These are phyloP conservation scores for Lasioglossum oenotherae DNA, from an alignment of 2,888 invertebrate genomes.

Conservation along the genomic window DNA sequence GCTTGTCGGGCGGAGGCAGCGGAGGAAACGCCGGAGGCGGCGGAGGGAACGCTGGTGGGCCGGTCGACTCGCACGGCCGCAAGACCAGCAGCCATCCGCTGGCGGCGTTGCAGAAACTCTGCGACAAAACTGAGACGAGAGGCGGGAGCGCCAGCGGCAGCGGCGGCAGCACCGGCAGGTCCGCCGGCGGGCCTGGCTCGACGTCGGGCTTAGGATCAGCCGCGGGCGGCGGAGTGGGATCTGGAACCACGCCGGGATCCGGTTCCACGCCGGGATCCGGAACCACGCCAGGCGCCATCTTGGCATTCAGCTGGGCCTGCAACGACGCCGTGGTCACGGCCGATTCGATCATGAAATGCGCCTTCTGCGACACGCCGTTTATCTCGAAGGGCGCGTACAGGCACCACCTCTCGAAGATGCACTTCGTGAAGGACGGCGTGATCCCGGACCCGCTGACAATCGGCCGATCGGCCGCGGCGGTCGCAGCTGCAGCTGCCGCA, in stretches of 20 bases:
- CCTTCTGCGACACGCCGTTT: constrained; percentile 97
- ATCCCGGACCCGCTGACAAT: constrained; percentile 89
- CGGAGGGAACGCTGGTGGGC: constrained; percentile 74
- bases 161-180: constrained; percentile 65
- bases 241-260: constrained; percentile 75
- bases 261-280: constrained; percentile 84
- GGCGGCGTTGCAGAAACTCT: constrained; percentile 97
- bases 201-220: constrained; percentile 81
- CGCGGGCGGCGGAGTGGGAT: constrained; percentile 81
- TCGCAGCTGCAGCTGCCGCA: constrained; percentile 78
- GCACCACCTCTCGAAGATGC: constrained; percentile 98
- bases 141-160: constrained; percentile 80
- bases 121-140: constrained; percentile 96
- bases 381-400: constrained; percentile 98
- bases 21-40: constrained; percentile 69
- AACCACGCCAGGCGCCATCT: constrained; percentile 92
- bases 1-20: constrained; percentile 87
- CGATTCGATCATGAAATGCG: constrained; percentile 96
- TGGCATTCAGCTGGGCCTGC: constrained; percentile 97
- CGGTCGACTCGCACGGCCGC: constrained; percentile 87
- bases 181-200: constrained; percentile 82
- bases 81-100: constrained; percentile 94
- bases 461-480: constrained; percentile 85
- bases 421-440: constrained; percentile 96
- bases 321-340: constrained; percentile 95